Conservation (phyloP, 30 jellyfish, hydroid and myxozoan species). For the Rhopilema esculentum region DNA sequence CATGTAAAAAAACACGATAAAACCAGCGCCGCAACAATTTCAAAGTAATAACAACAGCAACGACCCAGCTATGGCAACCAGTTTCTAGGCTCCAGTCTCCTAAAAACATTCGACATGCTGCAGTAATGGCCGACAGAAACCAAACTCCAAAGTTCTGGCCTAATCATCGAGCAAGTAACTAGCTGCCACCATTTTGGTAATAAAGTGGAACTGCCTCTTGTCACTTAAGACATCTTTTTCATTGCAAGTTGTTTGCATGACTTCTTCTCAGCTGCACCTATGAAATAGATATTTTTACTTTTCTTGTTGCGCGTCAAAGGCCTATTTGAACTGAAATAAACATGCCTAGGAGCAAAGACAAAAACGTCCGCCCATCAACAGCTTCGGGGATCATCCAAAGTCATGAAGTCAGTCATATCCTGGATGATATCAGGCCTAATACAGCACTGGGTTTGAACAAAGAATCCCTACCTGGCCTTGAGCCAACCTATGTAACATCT, state of each 20-base stretch:
- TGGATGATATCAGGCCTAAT: slow-evolving; percentile 84
- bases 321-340: neutral
- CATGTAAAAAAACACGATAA: too few relatives aligned
- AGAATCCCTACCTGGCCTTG: slow-evolving; percentile 75
- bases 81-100: slow-evolving; percentile 23
- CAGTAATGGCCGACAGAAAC: slow-evolving; percentile 49
- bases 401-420: slow-evolving; percentile 75
- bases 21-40: neutral
- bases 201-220: neutral
- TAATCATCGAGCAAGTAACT: neutral
- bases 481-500: slow-evolving; percentile 89
- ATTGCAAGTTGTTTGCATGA: neutral
- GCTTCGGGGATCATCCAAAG: slow-evolving; percentile 90
- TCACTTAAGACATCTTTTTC: neutral
- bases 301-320: neutral
- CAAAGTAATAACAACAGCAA: neutral
- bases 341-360: slow-evolving; percentile 40
- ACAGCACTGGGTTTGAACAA: slow-evolving; percentile 75
- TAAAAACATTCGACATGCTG: slow-evolving; percentile 43
- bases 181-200: neutral
- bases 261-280: neutral
- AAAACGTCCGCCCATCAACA: slow-evolving; percentile 74
- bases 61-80: slow-evolving; percentile 34
- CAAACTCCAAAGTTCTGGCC: neutral
- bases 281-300: neutral